Percentiles rank a stretch among this genome's conserved stretches.
phyloP scores from a whole-genome alignment of 2,113 vertebrate genomes.

The Pleuronectes platessa region DNA sequence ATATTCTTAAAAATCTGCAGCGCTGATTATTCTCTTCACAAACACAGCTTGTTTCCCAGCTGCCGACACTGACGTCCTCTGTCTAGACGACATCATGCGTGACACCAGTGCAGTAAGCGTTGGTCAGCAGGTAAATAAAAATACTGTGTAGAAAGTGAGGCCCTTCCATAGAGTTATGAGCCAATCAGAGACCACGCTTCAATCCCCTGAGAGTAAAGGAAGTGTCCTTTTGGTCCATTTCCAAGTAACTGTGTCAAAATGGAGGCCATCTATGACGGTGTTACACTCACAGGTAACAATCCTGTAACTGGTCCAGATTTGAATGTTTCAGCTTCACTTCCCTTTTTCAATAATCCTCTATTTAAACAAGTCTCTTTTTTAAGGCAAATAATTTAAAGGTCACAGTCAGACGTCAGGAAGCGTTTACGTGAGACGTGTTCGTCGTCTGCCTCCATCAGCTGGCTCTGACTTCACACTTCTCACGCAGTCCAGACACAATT shows the following conservation, averaged over 20 bases:
- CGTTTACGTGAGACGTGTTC: slow-evolving; percentile 11
- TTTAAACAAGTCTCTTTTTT: neutral
- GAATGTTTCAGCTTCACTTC: slow-evolving; percentile 19
- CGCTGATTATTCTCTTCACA: neutral
- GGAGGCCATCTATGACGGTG: neutral
- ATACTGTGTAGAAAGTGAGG: slow-evolving; percentile 5
- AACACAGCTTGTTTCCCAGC: neutral
- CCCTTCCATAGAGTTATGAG: slow-evolving; percentile 17
- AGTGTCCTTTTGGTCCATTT: slow-evolving; percentile 39
- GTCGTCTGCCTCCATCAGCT: no score
- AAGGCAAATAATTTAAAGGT: slow-evolving; percentile 14
- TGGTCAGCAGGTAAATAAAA: slow-evolving; percentile 44
- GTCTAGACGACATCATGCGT: neutral
- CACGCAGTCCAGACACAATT: neutral
- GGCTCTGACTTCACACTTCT: slow-evolving; percentile 4
- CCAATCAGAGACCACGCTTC: slow-evolving; percentile 41
- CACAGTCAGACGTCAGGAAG: slow-evolving; percentile 5
- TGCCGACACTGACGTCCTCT: neutral
- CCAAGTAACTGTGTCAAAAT: slow-evolving; percentile 8
- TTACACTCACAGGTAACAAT: neutral
- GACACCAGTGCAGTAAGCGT: slow-evolving; percentile 14
- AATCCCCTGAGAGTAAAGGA: slow-evolving; percentile 43
- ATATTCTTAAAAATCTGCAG: neutral
- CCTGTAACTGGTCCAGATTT: neutral
- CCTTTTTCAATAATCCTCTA: slow-evolving; percentile 32